phyloP scores from a whole-genome alignment of 37 sponge, comb jelly and placozoan genomes.

The Corticium candelabrum region DNA sequence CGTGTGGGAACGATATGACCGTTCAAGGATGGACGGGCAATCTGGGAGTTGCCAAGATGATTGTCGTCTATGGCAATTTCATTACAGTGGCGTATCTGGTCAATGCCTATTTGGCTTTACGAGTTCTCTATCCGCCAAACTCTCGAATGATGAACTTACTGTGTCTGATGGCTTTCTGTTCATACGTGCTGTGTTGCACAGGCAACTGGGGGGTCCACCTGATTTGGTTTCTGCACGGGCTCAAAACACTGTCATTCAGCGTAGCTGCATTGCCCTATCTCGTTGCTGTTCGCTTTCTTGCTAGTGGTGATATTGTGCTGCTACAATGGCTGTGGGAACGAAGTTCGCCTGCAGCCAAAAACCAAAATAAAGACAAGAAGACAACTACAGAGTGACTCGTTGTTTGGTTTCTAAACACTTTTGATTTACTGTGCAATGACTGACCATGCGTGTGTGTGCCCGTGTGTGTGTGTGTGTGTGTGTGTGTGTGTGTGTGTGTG shows the following conservation, averaged over 20 bases:
- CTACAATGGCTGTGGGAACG: constrained; percentile 39
- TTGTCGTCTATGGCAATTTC: constrained; percentile 45
- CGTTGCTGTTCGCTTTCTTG: constrained; percentile 11
- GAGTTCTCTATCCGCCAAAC: constrained; percentile 65
- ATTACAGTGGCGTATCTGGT: constrained; percentile 53
- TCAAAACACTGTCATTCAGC: constrained; percentile 12
- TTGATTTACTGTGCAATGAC: too few relatives aligned
- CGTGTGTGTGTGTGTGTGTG: neutral
- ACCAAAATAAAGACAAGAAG: constrained; percentile 30
- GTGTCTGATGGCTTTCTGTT: constrained; percentile 29
- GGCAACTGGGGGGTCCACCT: constrained; percentile 61
- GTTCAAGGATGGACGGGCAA: constrained; percentile 37
- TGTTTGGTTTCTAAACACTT: too few relatives aligned
- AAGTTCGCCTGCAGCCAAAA: constrained; percentile 23
- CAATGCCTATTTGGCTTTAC: constrained; percentile 63
- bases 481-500: neutral
- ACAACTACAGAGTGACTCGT: constrained; percentile 2
- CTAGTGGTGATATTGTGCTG: constrained; percentile 49
- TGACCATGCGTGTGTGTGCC: neutral
- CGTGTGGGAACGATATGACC: constrained; percentile 27
- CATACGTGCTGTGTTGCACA: constrained; percentile 47
- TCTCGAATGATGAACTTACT: constrained; percentile 15
- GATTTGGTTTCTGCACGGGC: constrained; percentile 28
- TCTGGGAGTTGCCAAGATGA: constrained; percentile 61
- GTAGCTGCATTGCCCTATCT: constrained; percentile 19